A percentile compares a stretch with the other conserved stretches of the same genome.
Conservation (phyloP, 2,888 invertebrate species). For the Himalopsyche kuldschensis region DNA sequence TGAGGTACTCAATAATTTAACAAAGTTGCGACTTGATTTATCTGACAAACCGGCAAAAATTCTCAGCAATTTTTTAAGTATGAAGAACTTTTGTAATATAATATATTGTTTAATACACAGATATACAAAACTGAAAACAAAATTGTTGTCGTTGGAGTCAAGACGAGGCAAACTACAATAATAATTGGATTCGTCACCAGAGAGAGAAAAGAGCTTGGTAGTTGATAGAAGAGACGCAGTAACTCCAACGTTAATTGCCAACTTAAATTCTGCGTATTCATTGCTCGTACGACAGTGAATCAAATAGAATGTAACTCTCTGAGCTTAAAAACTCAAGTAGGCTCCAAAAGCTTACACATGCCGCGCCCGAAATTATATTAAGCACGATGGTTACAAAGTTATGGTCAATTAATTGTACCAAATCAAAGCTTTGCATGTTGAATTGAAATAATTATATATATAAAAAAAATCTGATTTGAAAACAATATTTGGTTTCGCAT, state of each 20-base stretch:
- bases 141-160: not conserved
- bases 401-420: too few relatives aligned
- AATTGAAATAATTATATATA: too few relatives aligned
- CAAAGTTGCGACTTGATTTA: too few relatives aligned
- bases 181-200: not conserved
- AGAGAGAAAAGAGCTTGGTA: not conserved
- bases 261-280: constrained; percentile 29
- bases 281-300: constrained; percentile 33
- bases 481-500: too few relatives aligned
- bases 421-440: too few relatives aligned
- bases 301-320: constrained; percentile 35
- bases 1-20: too few relatives aligned
- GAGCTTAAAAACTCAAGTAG: constrained; percentile 38
- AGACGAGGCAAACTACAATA: not conserved
- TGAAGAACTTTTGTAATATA: too few relatives aligned
- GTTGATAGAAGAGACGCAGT: not conserved
- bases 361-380: constrained; percentile 35
- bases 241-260: not conserved
- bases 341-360: constrained; percentile 36
- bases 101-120: too few relatives aligned
- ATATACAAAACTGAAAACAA: not conserved
- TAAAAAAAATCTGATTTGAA: too few relatives aligned
- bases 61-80: too few relatives aligned
- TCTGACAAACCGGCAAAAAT: too few relatives aligned
- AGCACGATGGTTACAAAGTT: not conserved